Base-by-base conservation (phyloP, 2,797 vertebrate genomes). In the Halcyon badia region DNA sequence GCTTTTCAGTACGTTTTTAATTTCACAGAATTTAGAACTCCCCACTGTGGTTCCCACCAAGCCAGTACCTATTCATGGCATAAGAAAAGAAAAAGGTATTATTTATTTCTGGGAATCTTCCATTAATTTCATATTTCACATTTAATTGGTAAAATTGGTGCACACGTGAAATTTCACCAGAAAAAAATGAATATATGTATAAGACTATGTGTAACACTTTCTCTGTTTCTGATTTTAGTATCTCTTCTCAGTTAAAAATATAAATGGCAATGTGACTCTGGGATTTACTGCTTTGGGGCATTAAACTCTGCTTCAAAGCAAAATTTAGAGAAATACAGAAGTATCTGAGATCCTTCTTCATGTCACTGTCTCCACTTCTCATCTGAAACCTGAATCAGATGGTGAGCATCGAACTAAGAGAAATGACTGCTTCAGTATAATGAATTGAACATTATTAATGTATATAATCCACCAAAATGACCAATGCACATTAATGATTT, bases 21-120 rank as follows among this genome's bases (percentile, higher is more conserved):
- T 28, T 62, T 61, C 61, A 79, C 56, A 65, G 33, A 44, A 65
- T 87, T 90, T 65, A 70, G 58, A 90, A 20, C n/a, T 83, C 77
- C 31, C 26, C 46, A 41, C 25, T 18, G 8, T 30, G 37, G 42
- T 14, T 81, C n/a, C 54, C 33, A 75, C 30, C 72, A 70, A 54
- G 31, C 41, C 71, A 78, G 57, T 65, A 73, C 28, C 48, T 82
- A 39, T 26, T 41, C 7, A 25, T 8, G 33, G 41, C 31, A 12
- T 12, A 48, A 49, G 7, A 30, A 41, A 31, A 61, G 84, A 46
- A 42, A 46, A 33, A 69, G 6, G 8, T 33, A 33, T 71, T 87
- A 39, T 49, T 88, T 46, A 35, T 62, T 25, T 33, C 24, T 3
- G 5, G 16, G 64, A 75, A 56, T 41, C 35, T 85, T 71, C 33